phyloP scores from a whole-genome alignment of 2,113 vertebrate species.

The Abramis brama region DNA sequence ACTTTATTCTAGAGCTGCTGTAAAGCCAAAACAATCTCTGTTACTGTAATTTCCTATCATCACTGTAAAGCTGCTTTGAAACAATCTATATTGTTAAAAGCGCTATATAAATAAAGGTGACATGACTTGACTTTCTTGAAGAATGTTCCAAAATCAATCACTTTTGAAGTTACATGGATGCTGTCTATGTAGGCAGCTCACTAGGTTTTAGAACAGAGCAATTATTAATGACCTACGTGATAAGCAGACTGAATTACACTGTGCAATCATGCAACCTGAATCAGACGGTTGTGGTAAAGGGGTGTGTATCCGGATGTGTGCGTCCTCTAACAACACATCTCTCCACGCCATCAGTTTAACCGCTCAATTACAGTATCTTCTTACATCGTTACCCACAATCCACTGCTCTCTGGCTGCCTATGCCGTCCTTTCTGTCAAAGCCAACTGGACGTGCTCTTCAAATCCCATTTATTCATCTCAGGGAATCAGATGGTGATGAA shows the following conservation, averaged over 20 bases:
- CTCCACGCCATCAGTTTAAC: slow-evolving; percentile 19
- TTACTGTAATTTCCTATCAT: too few relatives aligned
- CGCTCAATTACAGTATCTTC: slow-evolving; percentile 15
- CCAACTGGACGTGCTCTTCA: neutral
- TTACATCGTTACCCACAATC: slow-evolving; percentile 22
- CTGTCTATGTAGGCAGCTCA: neutral
- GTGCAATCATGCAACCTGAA: neutral
- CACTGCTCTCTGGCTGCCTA: neutral
- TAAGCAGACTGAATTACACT: neutral
- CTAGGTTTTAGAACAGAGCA: neutral
- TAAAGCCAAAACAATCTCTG: too few relatives aligned
- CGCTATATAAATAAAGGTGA: too few relatives aligned
- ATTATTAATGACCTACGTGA: neutral
- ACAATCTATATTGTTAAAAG: too few relatives aligned
- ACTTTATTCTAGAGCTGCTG: too few relatives aligned
- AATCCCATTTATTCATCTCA: slow-evolving; percentile 26
- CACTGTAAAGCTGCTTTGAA: too few relatives aligned
- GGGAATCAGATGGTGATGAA: slow-evolving; percentile 47
- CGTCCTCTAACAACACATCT: slow-evolving; percentile 26
- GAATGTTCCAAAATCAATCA: neutral
- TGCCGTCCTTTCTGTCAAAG: neutral
- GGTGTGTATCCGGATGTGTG: slow-evolving; percentile 3
- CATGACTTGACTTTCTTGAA: neutral
- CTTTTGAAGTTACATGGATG: neutral
- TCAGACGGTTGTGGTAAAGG: neutral